These are phyloP conservation scores for Bombus difficillimus DNA, from an alignment of 1,140 invertebrate species.

Conservation along the genomic window DNA sequence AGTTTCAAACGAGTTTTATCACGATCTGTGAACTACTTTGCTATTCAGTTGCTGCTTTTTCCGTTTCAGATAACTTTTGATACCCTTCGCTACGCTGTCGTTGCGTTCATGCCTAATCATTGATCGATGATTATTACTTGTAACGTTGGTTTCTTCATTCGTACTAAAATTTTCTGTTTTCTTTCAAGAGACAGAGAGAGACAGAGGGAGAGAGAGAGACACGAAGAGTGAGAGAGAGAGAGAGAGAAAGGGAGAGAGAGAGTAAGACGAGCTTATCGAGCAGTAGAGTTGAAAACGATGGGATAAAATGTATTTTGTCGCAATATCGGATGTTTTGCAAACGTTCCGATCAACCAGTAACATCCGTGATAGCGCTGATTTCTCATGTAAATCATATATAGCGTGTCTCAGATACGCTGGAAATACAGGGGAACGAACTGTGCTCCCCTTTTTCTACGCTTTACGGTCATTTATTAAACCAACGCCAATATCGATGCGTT, in stretches of 20 bases:
- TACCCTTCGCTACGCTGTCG: no score
- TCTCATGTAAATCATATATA: conserved; percentile 15
- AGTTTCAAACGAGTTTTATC: conserved; percentile 47
- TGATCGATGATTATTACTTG: not conserved
- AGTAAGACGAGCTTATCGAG: not conserved
- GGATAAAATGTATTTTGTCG: not conserved
- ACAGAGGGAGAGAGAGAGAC: no score
- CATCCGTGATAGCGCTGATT: not conserved
- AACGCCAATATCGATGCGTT: conserved; percentile 34
- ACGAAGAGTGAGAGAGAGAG: no score
- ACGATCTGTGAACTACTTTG: conserved; percentile 11
- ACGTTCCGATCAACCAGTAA: not conserved
- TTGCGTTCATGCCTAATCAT: not conserved
- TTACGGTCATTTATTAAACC: conserved; percentile 38
- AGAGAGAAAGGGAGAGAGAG: no score
- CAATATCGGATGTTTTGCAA: not conserved
- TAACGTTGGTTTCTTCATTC: not conserved
- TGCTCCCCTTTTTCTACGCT: not conserved
- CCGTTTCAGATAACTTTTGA: not conserved
- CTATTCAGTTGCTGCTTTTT: conserved; percentile 23
- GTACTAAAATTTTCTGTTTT: not conserved
- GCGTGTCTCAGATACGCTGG: not conserved
- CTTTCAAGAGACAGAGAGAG: not conserved
- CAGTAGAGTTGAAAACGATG: not conserved
- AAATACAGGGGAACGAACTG: not conserved